Base-by-base conservation (phyloP, 1,140 invertebrate species). In the Eriosoma lanigerum region DNA sequence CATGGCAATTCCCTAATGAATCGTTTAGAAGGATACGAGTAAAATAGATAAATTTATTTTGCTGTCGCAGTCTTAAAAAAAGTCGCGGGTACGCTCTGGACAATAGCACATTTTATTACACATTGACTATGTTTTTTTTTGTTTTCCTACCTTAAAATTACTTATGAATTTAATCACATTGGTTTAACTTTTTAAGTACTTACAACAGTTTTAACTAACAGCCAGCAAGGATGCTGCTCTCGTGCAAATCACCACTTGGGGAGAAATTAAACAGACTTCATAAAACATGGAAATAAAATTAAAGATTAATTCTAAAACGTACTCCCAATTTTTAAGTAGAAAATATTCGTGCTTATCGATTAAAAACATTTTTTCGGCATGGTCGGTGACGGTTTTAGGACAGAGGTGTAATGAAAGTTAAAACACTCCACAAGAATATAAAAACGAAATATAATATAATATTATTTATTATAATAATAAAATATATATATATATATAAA, bases 41-140 rank as follows among this genome's bases (percentile, higher is more conserved):
- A 24, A 50, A 70, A 70, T 26, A 50, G 46, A 50, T 46, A 13
- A 70, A 70, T 29, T 3, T n/a, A 46, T 70, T 70, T 70, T 70
- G 21, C 24, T 6, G 8, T n/a, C 62, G 1, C 3, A 38, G 32
- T 38, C 32, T 38, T 38, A 38, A 38, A 38, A 38, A 26, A 17
- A 19, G 17, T 9, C 2, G 8, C 13, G 15, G 13, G 68, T 70
- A 50, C 17, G 15, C 46, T 50, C 24, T 17, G 46, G 24, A 50
- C 24, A 24, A 19, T 29, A 17, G 46, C 48, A 29, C 19, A 50
- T 50, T 48, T 44, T 21, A 44, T 58, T 24, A 21, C 32, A 4
- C 21, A 58, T 13, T 5, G 3, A 4, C 32, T 4, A 38, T 38
- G 56, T 24, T 26, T 26, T 58, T 56, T 38, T 66, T 21, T 4